Conservation (phyloP, 2,888 invertebrate species). For the Drosophila affinis region DNA sequence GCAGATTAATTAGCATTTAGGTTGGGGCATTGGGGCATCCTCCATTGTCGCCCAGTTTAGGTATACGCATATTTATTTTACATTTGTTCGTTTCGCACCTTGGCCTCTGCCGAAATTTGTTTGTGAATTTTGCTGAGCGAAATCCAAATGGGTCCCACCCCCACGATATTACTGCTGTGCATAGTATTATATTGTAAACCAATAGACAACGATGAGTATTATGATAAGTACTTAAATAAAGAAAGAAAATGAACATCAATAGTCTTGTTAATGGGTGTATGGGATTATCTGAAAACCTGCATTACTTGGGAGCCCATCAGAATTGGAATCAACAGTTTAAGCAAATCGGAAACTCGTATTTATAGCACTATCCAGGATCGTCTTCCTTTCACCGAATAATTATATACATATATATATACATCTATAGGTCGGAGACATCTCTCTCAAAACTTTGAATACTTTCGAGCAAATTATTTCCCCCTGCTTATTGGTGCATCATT, state of each 20-base stretch:
- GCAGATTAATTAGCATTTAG: slow-evolving; percentile 75
- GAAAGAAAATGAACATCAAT: slow-evolving; percentile 19
- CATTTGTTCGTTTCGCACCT: background rate
- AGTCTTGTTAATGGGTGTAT: background rate
- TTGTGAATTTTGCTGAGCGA: slow-evolving; percentile 55
- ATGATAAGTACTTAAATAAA: slow-evolving; percentile 63
- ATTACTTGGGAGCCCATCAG: background rate
- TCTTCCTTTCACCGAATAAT: no score
- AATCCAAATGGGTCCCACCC: slow-evolving; percentile 42
- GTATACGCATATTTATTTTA: slow-evolving; percentile 46
- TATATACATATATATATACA: no score
- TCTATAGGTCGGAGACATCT: no score
- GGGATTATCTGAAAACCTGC: background rate
- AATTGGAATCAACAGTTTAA: background rate
- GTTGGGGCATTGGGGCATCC: slow-evolving; percentile 53
- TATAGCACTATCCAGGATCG: no score
- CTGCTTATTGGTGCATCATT: no score
- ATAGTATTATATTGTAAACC: slow-evolving; percentile 65
- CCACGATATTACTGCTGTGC: slow-evolving; percentile 45
- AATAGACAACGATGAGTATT: slow-evolving; percentile 47
- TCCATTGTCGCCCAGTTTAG: slow-evolving; percentile 45
- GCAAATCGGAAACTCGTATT: no score
- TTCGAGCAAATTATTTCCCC: no score
- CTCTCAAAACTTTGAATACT: background rate
- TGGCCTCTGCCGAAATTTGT: slow-evolving; percentile 49